Evolutionary conservation across 2,113 vertebrate species (phyloP).

Genomic region (Lamprologus sp.): DNA sequence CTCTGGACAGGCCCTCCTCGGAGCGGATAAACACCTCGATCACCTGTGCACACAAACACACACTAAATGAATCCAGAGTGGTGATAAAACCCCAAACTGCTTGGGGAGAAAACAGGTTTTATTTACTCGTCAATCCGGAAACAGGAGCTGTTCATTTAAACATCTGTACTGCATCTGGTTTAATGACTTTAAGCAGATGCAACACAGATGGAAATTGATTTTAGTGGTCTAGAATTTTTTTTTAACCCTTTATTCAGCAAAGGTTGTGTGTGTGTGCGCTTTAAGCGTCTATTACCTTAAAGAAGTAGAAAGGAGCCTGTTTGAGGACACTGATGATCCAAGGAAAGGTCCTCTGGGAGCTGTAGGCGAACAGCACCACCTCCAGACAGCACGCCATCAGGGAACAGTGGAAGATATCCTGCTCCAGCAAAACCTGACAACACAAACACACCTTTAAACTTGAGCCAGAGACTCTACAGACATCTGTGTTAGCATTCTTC

Average conservation of each 20-base stretch:
- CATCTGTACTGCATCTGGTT: background rate
- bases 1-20: constrained; percentile 92
- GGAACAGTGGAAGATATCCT: constrained; percentile 91
- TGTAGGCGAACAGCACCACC: constrained; percentile 93
- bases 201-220: background rate
- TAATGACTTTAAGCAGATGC: background rate
- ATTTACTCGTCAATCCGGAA: fast-evolving
- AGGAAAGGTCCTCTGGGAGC: constrained; percentile 90
- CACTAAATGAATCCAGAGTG: fast-evolving
- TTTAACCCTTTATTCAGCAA: background rate
- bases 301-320: constrained; percentile 88
- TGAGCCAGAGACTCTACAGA: background rate
- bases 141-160: background rate
- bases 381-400: constrained; percentile 92
- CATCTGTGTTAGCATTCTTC: background rate
- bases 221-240: fast-evolving
- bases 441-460: background rate
- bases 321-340: constrained; percentile 88
- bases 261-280: fast-evolving
- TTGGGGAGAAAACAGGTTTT: fast-evolving
- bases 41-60: constrained; percentile 68
- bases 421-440: constrained; percentile 84
- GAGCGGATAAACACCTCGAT: constrained; percentile 96
- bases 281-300: constrained; percentile 74
- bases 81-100: background rate